Conservation (phyloP, 2,797 vertebrate genomes). For the Falco naumanni region DNA sequence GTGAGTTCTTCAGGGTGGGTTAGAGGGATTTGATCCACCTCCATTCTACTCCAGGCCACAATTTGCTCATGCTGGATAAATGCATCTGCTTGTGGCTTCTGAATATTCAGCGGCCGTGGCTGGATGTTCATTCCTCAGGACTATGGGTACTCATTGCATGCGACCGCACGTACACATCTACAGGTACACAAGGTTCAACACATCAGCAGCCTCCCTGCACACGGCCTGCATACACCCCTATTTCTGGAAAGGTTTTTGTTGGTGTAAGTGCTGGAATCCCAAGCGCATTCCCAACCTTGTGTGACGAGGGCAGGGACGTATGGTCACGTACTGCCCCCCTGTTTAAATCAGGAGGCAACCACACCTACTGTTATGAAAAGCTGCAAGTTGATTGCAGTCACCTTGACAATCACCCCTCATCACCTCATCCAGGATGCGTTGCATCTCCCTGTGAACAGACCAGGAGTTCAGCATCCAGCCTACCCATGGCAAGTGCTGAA, state of each 20-base stretch:
- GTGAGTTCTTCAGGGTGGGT: not conserved
- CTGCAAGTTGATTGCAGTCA: not conserved
- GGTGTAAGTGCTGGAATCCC: not conserved
- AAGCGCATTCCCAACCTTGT: not conserved
- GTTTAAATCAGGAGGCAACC: not conserved
- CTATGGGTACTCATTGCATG: no score
- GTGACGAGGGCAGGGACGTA: not conserved
- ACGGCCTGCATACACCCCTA: fast-evolving
- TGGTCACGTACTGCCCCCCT: no score
- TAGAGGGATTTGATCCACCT: not conserved
- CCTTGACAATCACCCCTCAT: not conserved
- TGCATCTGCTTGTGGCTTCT: fast-evolving
- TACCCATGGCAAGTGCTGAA: not conserved
- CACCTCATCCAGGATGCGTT: not conserved
- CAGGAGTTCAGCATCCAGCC: not conserved
- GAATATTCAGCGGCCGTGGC: not conserved
- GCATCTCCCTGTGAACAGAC: not conserved
- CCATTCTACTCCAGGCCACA: no score
- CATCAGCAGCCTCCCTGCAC: not conserved
- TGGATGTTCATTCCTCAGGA: not conserved
- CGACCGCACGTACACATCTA: not conserved
- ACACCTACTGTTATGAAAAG: not conserved
- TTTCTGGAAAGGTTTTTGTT: not conserved
- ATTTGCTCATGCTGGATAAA: not conserved
- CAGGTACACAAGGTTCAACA: not conserved